These are phyloP conservation scores for Sycophaga agraensis DNA, from an alignment of 1,140 invertebrate genomes.

Conservation along the genomic window DNA sequence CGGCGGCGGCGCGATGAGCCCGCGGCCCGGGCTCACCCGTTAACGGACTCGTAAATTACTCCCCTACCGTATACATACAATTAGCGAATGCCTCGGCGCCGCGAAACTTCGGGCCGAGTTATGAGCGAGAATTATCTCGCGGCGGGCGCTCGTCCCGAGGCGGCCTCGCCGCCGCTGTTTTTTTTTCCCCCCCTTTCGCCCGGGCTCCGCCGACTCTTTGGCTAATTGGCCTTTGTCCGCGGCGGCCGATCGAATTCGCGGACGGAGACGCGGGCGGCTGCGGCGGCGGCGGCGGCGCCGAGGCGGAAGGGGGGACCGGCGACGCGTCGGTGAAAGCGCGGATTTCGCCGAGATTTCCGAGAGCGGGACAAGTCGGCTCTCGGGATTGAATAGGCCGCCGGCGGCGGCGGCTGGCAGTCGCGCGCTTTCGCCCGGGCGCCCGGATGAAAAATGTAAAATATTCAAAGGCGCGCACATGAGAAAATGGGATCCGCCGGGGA, in stretches of 20 bases:
- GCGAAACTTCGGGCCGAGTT: conserved; percentile 5
- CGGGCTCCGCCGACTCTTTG: not conserved
- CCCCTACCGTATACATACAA: not conserved
- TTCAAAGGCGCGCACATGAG: too few species aligned
- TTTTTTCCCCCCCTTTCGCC: too few species aligned
- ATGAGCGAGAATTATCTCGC: conserved; percentile 21
- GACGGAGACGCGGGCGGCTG: not conserved
- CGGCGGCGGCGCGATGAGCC: too few species aligned
- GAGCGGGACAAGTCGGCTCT: too few species aligned
- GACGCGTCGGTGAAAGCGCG: not conserved
- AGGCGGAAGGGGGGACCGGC: not conserved
- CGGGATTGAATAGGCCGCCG: too few species aligned
- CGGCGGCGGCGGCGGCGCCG: not conserved
- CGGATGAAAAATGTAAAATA: not conserved
- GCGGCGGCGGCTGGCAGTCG: too few species aligned
- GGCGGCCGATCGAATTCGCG: too few species aligned
- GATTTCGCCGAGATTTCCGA: not conserved
- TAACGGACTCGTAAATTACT: conserved; percentile 12
- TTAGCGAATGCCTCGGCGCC: conserved; percentile 7
- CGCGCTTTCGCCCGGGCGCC: too few species aligned
- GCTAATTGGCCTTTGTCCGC: too few species aligned
- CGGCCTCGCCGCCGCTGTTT: too few species aligned
- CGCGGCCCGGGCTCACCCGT: too few species aligned
- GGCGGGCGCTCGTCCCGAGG: not conserved
- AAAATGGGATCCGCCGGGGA: too few species aligned